phyloP scores from a whole-genome alignment of 2,113 vertebrate genomes.

The Diphyllodes magnificus region DNA sequence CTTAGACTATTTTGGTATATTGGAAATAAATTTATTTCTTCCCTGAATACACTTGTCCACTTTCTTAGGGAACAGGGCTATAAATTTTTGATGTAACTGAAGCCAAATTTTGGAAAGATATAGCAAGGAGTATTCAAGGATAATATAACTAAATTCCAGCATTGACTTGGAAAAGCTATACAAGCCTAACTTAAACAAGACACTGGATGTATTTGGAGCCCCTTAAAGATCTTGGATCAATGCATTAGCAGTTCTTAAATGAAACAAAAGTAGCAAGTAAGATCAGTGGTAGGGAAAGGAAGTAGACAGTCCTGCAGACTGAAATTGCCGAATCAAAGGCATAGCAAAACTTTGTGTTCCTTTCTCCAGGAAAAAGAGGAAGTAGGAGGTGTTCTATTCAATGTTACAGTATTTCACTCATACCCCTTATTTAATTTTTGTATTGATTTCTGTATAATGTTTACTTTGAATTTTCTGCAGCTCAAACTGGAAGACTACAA shows the following conservation, averaged over 20 bases:
- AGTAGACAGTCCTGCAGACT: not conserved
- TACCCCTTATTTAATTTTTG: not conserved
- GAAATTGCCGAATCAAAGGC: not conserved
- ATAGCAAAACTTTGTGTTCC: not conserved
- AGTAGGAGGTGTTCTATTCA: not conserved
- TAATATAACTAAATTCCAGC: not conserved
- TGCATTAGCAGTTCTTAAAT: not conserved
- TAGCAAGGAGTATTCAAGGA: not conserved
- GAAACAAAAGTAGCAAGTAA: not conserved
- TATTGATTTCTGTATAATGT: not conserved
- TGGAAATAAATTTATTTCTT: not conserved
- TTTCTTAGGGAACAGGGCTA: not conserved
- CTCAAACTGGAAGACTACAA: constrained; percentile 85
- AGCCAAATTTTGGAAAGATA: not conserved
- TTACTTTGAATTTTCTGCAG: constrained; percentile 52
- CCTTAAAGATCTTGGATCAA: not conserved
- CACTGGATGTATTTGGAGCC: not conserved
- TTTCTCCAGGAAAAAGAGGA: not conserved
- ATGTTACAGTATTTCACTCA: not conserved
- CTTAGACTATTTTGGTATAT: not conserved
- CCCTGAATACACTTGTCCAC: not conserved
- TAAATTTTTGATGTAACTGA: not conserved
- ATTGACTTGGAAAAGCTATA: not conserved
- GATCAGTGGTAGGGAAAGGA: not conserved
- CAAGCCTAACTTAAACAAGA: not conserved